phyloP scores from a whole-genome alignment of 2,888 invertebrate species.

The Chrysolina americana region DNA sequence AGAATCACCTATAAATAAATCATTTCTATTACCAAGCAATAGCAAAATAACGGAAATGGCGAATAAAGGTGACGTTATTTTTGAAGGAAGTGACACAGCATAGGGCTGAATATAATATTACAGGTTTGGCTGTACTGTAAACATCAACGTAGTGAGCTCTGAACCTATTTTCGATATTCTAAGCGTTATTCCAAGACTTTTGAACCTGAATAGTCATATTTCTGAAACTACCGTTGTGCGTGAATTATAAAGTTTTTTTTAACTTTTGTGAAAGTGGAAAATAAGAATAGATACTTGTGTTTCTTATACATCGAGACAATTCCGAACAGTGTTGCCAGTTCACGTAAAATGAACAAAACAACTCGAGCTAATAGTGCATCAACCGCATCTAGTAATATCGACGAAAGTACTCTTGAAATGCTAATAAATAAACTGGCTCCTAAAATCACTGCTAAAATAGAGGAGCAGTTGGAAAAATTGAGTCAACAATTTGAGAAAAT shows the following conservation, averaged over 20 bases:
- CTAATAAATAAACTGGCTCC: slow-evolving; percentile 5
- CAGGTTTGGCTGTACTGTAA: slow-evolving; percentile 20
- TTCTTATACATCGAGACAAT: slow-evolving; percentile 15
- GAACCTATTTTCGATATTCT: slow-evolving; percentile 12
- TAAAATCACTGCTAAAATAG: slow-evolving; percentile 1
- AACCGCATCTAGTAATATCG: neutral
- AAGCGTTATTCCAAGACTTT: neutral
- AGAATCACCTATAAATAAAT: too few species aligned
- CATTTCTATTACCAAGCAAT: too few species aligned
- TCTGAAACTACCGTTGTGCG: neutral
- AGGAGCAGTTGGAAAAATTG: slow-evolving; percentile 12
- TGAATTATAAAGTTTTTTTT: slow-evolving; percentile 13
- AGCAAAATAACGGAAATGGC: too few species aligned
- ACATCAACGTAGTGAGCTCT: slow-evolving; percentile 23
- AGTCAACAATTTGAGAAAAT: slow-evolving; percentile 8
- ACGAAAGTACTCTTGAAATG: neutral
- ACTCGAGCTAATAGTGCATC: slow-evolving; percentile 18
- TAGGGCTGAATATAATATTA: too few species aligned
- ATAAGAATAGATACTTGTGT: neutral
- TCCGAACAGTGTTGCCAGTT: slow-evolving; percentile 24
- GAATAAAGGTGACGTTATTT: too few species aligned
- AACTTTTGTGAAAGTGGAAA: slow-evolving; percentile 5
- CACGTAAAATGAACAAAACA: slow-evolving; percentile 2
- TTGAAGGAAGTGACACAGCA: too few species aligned
- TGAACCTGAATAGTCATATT: slow-evolving; percentile 1